Evolutionary conservation across 2,888 invertebrate genomes (phyloP), one percentile per base, ranked within the genome.

Genomic region (Poecilobothrus nobilitatus): DNA sequence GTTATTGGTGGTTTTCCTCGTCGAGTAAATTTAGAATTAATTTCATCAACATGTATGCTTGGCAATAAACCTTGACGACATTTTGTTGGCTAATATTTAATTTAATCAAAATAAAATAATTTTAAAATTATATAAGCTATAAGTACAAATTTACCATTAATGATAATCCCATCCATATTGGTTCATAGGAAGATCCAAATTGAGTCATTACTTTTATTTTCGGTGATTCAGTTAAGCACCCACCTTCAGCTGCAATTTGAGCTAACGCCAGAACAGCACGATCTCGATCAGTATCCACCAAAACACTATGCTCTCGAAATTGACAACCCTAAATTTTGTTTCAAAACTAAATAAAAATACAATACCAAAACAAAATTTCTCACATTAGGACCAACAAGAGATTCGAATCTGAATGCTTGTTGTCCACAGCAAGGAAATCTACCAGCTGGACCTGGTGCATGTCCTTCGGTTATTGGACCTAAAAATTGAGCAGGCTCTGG

Each of bases 391-490:
- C 80, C 80, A 0, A 80, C 78, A 41, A 82, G 70, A 0, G 80
- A 79, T 71, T 82, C 82, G 69, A 74, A 82, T 68, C 82, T 78
- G 78, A 92, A 91, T 1, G 93, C 91, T 73, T 91, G 86, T 81
- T 91, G 91, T 34, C 93, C 92, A 81, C 96, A 96, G 81, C 96
- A 96, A 0, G 94, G 91, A 82, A 90, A 92, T 68, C 89, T 84
- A 67, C 92, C 92, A 18, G 91, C 85, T 0, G 92, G 91, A 12
- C 89, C 87, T 0, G 86, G 83, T 6, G 85, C 83, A 71, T 87
- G 85, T 21, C 80, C 81, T 67, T 81, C 81, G 67, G 85, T 85
- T 7, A 83, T 79, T 1, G 88, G 87, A 68, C 91, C 92, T 73
- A 90, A 81, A 82, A 89, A 92, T 77, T 91, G 91, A 6, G 93